Evolutionary conservation across 92 coral and sea anemone genomes (phyloP), one percentile per base, ranked within the genome.

Genomic region (Epizoanthus stellaris): DNA sequence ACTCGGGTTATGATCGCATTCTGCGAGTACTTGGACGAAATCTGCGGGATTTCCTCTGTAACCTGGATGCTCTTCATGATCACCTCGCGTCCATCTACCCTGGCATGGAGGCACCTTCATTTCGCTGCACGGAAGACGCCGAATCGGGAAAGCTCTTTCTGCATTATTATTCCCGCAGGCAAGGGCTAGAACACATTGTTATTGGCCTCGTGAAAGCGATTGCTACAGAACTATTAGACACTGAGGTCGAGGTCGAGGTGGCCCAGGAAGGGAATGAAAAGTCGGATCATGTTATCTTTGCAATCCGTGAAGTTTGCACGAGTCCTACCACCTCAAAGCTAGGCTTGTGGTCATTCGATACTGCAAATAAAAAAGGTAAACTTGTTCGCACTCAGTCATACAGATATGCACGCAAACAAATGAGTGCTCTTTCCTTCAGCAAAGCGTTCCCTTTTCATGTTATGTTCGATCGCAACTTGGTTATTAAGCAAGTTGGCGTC

Each of bases 91-190:
- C 94, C 13, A 97, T 97, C 67, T 97, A 97, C 90, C 98, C 98
- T 0, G 99, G 99, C 23, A 97, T 97, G 99, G 97, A 94, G 65
- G 99, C 99, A 11, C 99, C 99, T 10, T 97, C 99, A 5, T 97
- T 97, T 60, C 93, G 99, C 66, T 97, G 99, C 67, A 91, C 98
- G 16, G 99, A 97, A 63, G 83, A 79, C 14, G 92, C 95, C 34
- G 88, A 92, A 8, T 95, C 95, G 75, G 98, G 98, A 15, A 94
- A 92, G 36, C 83, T 97, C 8, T 87, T 91, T 19, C 82, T 97
- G 66, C 99, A 97, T 85, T 97, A 97, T 67, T 97, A 97, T 73
- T 92, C 98, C 39, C 89, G 86, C 69, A 90, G 99, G 9, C 89
- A 90, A 36, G 99, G 99, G 4, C 91, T 97, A 15, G 95, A 94